Evolutionary conservation across 2,888 invertebrate genomes (phyloP).

Genomic region (Ormyrus labotus): DNA sequence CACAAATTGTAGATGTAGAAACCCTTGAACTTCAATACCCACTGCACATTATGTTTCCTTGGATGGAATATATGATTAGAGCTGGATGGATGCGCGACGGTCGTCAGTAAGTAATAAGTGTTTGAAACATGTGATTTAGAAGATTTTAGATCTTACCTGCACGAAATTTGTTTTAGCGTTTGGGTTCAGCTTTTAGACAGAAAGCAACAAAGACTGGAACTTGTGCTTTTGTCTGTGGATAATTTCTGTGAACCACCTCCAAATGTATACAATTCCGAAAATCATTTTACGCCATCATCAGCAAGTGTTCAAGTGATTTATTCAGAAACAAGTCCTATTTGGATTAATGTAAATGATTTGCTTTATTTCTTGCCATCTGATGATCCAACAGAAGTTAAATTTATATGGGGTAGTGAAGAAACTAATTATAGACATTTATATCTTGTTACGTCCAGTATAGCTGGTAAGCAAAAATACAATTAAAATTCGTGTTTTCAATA

Average conservation of each 20-base stretch:
- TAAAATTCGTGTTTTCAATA: neutral
- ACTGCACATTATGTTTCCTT: conserved; percentile 89
- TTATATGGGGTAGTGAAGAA: conserved; percentile 96
- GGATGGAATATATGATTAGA: conserved; percentile 96
- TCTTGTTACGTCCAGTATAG: conserved; percentile 81
- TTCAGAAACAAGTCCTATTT: conserved; percentile 84
- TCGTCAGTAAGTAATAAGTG: conserved; percentile 82
- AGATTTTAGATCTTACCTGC: neutral
- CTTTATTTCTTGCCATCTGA: conserved; percentile 86
- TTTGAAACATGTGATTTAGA: too few species aligned
- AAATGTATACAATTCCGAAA: conserved; percentile 76
- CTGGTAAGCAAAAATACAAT: conserved; percentile 62
- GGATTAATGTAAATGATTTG: conserved; percentile 96
- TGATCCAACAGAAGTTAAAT: conserved; percentile 78
- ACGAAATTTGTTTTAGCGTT: conserved; percentile 79
- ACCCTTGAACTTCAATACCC: conserved; percentile 87
- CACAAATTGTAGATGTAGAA: conserved; percentile 86
- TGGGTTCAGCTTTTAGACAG: conserved; percentile 95
- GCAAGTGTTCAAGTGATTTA: conserved; percentile 80
- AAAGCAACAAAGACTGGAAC: conserved; percentile 88
- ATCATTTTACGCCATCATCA: conserved; percentile 72
- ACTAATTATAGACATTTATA: conserved; percentile 93
- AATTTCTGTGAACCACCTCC: conserved; percentile 83
- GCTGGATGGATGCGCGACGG: conserved; percentile 97
- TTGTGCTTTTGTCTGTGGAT: conserved; percentile 88